A percentile compares a stretch with the other conserved stretches of the same genome.
phyloP scores from a whole-genome alignment of 2,797 vertebrate genomes.

The Sus cebifrons region DNA sequence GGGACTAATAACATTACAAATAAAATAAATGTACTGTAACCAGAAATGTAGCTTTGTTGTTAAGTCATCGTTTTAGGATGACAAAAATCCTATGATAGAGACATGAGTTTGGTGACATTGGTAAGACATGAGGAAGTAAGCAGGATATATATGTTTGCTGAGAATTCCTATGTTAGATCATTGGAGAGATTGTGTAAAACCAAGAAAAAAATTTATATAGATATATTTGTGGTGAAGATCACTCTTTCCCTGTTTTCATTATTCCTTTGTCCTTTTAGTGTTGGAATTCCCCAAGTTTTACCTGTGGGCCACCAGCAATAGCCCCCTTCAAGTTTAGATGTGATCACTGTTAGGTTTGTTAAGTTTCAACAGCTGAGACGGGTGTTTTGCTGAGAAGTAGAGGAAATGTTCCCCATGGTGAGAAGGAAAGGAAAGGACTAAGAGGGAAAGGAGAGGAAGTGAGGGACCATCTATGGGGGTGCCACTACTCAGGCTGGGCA shows the following conservation, averaged over 20 bases:
- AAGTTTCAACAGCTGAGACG: too few species aligned
- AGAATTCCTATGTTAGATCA: not conserved
- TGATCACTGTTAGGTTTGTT: not conserved
- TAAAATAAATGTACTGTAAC: not conserved
- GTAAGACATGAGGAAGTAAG: not conserved
- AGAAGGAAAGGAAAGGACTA: too few species aligned
- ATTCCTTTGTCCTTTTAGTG: not conserved
- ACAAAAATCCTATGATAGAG: not conserved
- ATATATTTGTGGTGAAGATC: not conserved
- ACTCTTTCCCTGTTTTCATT: not conserved
- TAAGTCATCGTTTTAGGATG: not conserved
- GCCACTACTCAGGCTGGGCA: too few species aligned
- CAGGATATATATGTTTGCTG: not conserved
- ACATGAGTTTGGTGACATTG: not conserved
- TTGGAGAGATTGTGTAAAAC: not conserved
- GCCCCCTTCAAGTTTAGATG: not conserved
- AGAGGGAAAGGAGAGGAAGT: too few species aligned
- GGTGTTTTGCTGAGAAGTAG: too few species aligned
- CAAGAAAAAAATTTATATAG: not conserved
- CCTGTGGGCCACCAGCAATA: not conserved
- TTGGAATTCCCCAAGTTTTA: not conserved
- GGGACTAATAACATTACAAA: not conserved
- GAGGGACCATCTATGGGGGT: too few species aligned
- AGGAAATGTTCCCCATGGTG: too few species aligned
- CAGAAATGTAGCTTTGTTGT: not conserved